Evolutionary conservation across 1,140 invertebrate genomes (phyloP).

Genomic region (Heterodera schachtii): DNA sequence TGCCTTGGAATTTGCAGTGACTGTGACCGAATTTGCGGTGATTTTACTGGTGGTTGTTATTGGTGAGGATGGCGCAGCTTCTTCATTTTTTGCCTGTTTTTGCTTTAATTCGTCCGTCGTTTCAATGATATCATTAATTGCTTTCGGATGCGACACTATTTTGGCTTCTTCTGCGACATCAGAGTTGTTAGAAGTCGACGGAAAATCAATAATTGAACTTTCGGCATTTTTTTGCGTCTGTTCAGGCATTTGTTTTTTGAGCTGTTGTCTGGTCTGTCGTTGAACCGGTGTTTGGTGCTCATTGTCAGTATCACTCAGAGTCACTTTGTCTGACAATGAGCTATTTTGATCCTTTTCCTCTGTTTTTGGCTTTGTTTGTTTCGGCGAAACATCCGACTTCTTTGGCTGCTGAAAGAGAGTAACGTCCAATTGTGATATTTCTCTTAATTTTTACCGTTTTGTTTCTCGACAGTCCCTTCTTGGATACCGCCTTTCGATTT

Average conservation of each 20-base stretch:
- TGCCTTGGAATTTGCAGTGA: not conserved
- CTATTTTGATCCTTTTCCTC: not conserved
- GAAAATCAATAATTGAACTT: not conserved
- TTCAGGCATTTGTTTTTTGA: constrained; percentile 3
- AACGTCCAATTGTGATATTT: not conserved
- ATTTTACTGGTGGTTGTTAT: not conserved
- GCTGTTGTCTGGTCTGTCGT: constrained; percentile 9
- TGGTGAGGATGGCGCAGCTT: not conserved
- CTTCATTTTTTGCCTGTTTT: not conserved
- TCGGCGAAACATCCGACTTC: not conserved
- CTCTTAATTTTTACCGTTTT: not conserved
- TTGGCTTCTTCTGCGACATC: not conserved
- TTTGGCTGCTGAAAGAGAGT: not conserved
- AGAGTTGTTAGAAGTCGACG: not conserved
- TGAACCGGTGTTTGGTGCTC: not conserved
- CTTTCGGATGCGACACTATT: not conserved
- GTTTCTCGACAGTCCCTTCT: not conserved
- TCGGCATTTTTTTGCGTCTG: not conserved
- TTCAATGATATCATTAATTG: not conserved
- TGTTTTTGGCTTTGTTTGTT: not conserved
- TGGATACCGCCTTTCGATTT: not conserved
- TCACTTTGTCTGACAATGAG: not conserved
- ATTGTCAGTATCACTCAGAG: not conserved
- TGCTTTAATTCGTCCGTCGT: too few relatives aligned
- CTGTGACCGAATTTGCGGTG: not conserved